Evolutionary conservation across 2,888 invertebrate genomes (phyloP).

Genomic region (Plutella xylostella): DNA sequence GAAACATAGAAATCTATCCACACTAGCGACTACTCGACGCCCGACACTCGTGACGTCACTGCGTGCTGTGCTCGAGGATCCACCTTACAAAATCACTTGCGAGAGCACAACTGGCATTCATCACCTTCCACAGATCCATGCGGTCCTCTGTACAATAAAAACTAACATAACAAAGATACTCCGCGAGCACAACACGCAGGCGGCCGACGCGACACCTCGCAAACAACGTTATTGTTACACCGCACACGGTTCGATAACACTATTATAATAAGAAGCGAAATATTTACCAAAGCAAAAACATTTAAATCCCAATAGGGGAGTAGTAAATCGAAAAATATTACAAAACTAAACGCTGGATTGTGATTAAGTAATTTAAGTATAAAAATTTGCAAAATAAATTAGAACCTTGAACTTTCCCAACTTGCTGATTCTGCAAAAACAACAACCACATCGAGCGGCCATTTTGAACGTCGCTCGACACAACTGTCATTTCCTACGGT

Average conservation of each 20-base stretch:
- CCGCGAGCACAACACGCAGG: conserved; percentile 47
- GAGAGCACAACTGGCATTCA: conserved; percentile 49
- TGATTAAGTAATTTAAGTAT: no score
- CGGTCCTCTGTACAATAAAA: conserved; percentile 48
- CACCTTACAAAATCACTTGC: no score
- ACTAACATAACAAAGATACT: conserved; percentile 49
- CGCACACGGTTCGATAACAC: conserved; percentile 5
- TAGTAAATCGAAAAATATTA: no score
- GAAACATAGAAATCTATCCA: conserved; percentile 52
- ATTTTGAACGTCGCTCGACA: no score
- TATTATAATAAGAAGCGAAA: neutral
- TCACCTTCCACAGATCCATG: conserved; percentile 56
- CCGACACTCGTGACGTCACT: conserved; percentile 49
- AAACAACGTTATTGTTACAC: no score
- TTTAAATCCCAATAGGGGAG: no score
- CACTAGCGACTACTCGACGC: conserved; percentile 49
- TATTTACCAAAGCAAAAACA: neutral
- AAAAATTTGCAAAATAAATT: no score
- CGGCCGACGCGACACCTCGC: conserved; percentile 10
- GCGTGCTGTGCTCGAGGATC: conserved; percentile 43
- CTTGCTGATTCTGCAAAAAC: no score
- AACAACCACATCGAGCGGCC: no score
- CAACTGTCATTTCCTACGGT: no score
- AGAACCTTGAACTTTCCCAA: no score
- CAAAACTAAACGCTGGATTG: no score